phyloP scores from a whole-genome alignment of 2,888 invertebrate genomes.

The Trichogramma evanescens region DNA sequence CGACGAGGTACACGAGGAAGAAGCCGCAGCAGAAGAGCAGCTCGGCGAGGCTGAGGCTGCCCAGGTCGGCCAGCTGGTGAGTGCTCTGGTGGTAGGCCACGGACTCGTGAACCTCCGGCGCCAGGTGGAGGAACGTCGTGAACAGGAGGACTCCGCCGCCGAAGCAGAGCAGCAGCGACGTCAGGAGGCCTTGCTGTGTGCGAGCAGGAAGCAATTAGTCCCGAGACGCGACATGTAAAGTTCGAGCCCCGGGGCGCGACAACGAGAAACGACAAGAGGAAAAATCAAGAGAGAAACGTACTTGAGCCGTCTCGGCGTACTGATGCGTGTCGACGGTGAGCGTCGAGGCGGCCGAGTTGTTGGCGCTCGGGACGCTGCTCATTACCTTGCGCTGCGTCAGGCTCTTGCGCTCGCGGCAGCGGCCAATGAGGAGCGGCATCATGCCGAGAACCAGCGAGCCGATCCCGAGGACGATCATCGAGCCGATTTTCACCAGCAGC shows the following conservation, averaged over 20 bases:
- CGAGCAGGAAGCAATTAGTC: conserved; percentile 11
- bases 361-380: conserved; percentile 28
- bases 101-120: conserved; percentile 59
- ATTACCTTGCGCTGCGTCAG: conserved; percentile 22
- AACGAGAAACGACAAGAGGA: neutral
- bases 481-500: conserved; percentile 53
- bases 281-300: neutral
- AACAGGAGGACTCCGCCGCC: conserved; percentile 61
- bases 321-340: conserved; percentile 26
- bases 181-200: conserved; percentile 47
- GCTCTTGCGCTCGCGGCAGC: conserved; percentile 29
- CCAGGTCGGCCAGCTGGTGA: conserved; percentile 47
- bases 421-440: conserved; percentile 51
- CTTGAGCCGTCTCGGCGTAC: conserved; percentile 29
- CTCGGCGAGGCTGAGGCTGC: conserved; percentile 51
- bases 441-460: conserved; percentile 56
- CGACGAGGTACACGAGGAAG: conserved; percentile 59
- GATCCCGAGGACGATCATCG: conserved; percentile 55
- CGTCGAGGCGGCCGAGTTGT: conserved; percentile 34
- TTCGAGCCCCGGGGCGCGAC: neutral
- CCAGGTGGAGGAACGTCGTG: conserved; percentile 59
- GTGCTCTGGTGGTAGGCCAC: conserved; percentile 49
- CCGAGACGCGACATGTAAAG: neutral
- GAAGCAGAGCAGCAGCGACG: conserved; percentile 57
- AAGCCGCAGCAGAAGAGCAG: conserved; percentile 58